Percentiles rank a stretch among this genome's conserved stretches.
These are phyloP conservation scores for Machaerirhynchus nigripectus DNA, from an alignment of 2,113 vertebrate species.

Conservation along the genomic window DNA sequence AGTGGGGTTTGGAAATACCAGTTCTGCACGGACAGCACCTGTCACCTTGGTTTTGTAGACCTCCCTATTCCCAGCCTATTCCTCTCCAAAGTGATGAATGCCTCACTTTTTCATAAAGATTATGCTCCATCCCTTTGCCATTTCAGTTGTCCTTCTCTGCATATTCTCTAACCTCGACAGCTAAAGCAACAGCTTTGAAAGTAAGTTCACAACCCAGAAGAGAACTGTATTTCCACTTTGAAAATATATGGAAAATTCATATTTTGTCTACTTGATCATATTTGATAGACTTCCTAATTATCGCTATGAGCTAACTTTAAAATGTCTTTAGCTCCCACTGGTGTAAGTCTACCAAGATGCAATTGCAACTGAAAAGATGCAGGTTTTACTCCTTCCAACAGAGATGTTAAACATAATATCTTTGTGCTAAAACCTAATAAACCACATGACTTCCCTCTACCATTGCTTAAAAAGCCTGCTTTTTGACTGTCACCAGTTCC, in stretches of 20 bases:
- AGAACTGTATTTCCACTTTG: neutral
- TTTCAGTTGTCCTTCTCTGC: neutral
- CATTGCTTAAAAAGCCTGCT: neutral
- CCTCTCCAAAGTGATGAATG: neutral
- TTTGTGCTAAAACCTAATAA: neutral
- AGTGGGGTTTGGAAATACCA: neutral
- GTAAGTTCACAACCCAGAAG: neutral
- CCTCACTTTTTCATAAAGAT: neutral
- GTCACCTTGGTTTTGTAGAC: neutral
- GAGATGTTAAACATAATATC: neutral
- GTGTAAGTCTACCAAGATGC: neutral
- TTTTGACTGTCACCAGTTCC: neutral
- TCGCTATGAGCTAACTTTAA: neutral
- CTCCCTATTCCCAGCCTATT: neutral
- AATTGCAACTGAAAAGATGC: neutral
- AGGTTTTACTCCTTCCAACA: neutral
- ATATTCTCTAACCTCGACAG: neutral
- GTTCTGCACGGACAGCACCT: neutral
- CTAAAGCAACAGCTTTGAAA: neutral
- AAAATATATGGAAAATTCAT: neutral
- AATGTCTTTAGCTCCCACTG: neutral
- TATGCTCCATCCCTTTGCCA: neutral
- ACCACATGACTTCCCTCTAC: neutral
- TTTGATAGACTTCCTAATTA: neutral
- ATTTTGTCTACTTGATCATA: neutral